Base-by-base conservation (phyloP, 2,888 invertebrate species). In the Steromphala cineraria region DNA sequence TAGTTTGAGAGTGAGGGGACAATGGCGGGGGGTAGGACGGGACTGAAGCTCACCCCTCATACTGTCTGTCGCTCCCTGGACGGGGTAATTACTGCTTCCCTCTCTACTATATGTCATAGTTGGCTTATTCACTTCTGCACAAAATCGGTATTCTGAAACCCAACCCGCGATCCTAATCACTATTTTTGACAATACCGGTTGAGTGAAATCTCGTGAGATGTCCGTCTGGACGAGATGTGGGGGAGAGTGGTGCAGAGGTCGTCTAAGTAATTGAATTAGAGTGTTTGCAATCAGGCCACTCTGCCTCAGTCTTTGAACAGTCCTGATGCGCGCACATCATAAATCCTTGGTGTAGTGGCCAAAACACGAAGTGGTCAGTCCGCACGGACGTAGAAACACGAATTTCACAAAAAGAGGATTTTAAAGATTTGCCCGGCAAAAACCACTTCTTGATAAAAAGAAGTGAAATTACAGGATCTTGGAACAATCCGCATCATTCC, bases 391-490 rank as follows among this genome's bases (percentile, higher is more conserved):
- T 55, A 55, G 76, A 55, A 76, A 76, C 53, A 76, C 76, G 76
- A 31, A 53, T 55, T 55, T 55, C 76, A 76, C 76, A 55, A 76
- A 76, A 76, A 53, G 31, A 17, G 53, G 76, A 55, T 36, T 55
- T 28, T 28, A 31, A 40, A 76, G 76, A 76, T 76, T 19, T 55
- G 31, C 55, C 75, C 55, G 19, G 5, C 15, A 24, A 55, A 28
- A 76, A 28, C 31, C 55, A 1, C n/a, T n/a, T 53, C 53, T 31
- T 55, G 55, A 55, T 13, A n/a, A n/a, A 13, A 31, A 76, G 55
- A 74, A 76, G 55, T 76, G 55, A 55, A 76, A 76, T 76, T 76
- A 76, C 76, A 19, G 15, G 53, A 55, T 76, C 53, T n/a, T 76
- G 13, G 31, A 36, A 76, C 28, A 76, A 53, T 55, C 53, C 76